Percentiles rank a stretch among this genome's conserved stretches.
Evolutionary conservation across 2,888 invertebrate species (phyloP).

Genomic region (Chaetogeoica ovagalla): DNA sequence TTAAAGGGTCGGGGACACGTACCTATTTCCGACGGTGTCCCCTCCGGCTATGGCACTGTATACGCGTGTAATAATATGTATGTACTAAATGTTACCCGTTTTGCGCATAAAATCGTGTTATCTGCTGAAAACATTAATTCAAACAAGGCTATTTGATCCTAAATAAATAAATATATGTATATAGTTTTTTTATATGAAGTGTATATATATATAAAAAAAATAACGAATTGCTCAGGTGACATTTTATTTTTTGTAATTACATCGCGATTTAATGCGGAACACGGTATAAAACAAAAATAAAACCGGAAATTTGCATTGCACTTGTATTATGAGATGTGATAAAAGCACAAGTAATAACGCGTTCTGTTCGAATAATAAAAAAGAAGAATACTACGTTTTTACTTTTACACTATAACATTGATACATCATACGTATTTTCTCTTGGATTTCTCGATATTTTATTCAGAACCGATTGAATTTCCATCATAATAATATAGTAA

Average conservation of each 20-base stretch:
- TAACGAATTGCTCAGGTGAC: neutral
- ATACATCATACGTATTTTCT: neutral
- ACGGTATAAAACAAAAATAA: slow-evolving; percentile 6
- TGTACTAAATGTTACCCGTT: too few species aligned
- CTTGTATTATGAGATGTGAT: neutral
- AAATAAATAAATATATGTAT: too few species aligned
- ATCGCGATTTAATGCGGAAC: slow-evolving; percentile 20
- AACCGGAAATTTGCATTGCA: neutral
- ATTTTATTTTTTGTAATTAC: slow-evolving; percentile 12
- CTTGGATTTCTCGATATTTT: neutral
- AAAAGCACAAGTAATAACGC: slow-evolving; percentile 3
- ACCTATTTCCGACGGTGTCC: too few species aligned
- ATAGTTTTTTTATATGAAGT: too few species aligned
- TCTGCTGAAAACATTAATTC: neutral
- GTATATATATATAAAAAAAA: neutral
- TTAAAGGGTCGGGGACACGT: too few species aligned
- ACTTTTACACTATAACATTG: slow-evolving; percentile 9
- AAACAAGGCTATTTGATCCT: neutral
- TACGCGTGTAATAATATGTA: too few species aligned
- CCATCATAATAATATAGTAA: neutral
- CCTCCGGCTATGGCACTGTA: too few species aligned
- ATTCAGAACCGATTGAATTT: neutral
- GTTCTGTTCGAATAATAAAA: slow-evolving; percentile 8
- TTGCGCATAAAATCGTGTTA: too few species aligned
- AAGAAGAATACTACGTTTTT: neutral